Evolutionary conservation across 1,140 invertebrate species (phyloP).

Genomic region (Trichogramma pretiosum): DNA sequence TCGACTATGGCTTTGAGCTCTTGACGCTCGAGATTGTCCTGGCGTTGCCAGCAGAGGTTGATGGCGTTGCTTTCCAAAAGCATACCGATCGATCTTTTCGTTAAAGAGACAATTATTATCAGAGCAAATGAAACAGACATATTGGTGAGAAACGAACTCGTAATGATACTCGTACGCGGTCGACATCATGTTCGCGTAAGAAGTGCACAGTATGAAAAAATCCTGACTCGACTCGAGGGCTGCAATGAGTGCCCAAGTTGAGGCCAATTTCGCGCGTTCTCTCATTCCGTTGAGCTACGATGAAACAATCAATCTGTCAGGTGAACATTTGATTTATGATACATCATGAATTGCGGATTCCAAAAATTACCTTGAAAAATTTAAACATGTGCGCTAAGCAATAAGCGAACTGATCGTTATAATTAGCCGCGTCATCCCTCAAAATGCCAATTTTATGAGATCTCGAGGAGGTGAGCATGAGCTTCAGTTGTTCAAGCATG

Average conservation of each 20-base stretch:
- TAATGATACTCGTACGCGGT: conserved; percentile 24
- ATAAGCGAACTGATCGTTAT: conserved; percentile 41
- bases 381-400: conserved; percentile 43
- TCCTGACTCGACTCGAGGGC: conserved; percentile 42
- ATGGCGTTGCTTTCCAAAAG: conserved; percentile 32
- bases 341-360: too few species aligned
- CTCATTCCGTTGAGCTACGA: conserved; percentile 33
- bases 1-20: conserved; percentile 41
- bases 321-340: background rate
- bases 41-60: conserved; percentile 37
- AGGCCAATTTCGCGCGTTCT: conserved; percentile 45
- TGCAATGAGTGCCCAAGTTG: conserved; percentile 47
- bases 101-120: background rate
- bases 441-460: conserved; percentile 1
- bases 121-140: background rate
- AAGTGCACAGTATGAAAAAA: conserved; percentile 44
- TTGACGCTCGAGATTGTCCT: conserved; percentile 34
- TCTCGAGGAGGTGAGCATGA: conserved; percentile 22
- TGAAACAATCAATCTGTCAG: conserved; percentile 4
- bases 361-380: too few species aligned
- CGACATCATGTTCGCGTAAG: conserved; percentile 47
- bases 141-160: background rate
- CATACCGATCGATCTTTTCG: conserved; percentile 14
- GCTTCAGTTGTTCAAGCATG: conserved; percentile 26
- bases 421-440: conserved; percentile 28